Percentiles rank a stretch among this genome's conserved stretches.
Evolutionary conservation across 1,140 invertebrate species (phyloP).

Genomic region (Nebria ingens): DNA sequence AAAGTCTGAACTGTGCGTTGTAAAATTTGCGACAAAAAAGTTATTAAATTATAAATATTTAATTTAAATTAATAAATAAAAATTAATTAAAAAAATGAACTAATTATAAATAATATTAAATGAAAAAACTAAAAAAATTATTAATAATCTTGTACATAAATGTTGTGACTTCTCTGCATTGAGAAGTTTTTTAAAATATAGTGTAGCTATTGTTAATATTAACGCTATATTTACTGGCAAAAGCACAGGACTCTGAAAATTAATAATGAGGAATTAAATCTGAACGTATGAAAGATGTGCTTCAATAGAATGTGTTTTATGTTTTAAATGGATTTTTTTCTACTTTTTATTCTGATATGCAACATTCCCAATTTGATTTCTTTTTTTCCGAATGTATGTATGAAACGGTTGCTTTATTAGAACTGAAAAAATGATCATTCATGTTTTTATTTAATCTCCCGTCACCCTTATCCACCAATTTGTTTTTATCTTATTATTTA

Average conservation of each 20-base stretch:
- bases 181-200: neutral
- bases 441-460: no score
- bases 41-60: neutral
- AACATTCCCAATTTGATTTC: neutral
- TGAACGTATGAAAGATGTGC: neutral
- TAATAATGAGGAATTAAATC: neutral
- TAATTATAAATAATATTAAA: no score
- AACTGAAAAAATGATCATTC: no score
- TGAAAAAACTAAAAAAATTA: no score
- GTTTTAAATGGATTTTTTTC: neutral
- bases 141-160: neutral
- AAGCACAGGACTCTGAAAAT: neutral
- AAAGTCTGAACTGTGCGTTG: slow-evolving; percentile 1
- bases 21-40: neutral
- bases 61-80: slow-evolving; percentile 6
- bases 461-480: no score
- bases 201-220: neutral
- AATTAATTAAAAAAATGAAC: neutral
- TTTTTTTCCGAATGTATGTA: neutral
- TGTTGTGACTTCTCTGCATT: neutral
- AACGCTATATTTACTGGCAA: neutral
- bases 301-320: neutral
- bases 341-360: neutral
- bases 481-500: no score
- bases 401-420: no score